Percentiles rank a stretch among this genome's conserved stretches.
Conservation (phyloP, 2,888 invertebrate species). For the Torymus aiolomorphi region DNA sequence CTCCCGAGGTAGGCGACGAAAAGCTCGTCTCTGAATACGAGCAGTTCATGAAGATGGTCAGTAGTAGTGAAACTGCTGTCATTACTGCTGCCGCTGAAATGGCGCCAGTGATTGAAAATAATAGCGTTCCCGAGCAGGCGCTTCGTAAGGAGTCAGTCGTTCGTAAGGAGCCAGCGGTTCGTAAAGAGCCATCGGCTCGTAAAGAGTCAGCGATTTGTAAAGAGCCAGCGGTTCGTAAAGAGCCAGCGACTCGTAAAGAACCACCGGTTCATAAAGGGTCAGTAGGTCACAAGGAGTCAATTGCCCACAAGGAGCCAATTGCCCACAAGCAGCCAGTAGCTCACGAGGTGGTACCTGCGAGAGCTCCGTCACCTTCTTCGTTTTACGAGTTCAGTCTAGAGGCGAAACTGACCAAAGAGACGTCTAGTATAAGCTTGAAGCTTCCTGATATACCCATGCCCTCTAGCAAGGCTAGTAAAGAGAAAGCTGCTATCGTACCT, state of each 20-base stretch:
- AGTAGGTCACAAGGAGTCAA: not conserved
- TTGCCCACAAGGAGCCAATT: not conserved
- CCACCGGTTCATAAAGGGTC: not conserved
- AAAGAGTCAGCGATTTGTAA: too few relatives aligned
- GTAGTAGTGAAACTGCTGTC: not conserved
- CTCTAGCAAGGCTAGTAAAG: conserved; percentile 9
- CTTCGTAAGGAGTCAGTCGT: too few relatives aligned
- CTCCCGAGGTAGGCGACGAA: conserved; percentile 64
- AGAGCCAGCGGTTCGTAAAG: too few relatives aligned
- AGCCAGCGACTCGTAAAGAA: not conserved
- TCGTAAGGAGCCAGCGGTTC: too few relatives aligned
- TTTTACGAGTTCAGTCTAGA: conserved; percentile 66
- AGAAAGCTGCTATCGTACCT: not conserved
- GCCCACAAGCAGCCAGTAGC: not conserved
- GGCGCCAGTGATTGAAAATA: too few relatives aligned
- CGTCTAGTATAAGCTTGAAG: not conserved
- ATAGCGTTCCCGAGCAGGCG: too few relatives aligned
- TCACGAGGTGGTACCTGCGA: not conserved
- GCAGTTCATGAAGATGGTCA: conserved; percentile 78
- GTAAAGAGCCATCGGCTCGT: too few relatives aligned
- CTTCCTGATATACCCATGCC: conserved; percentile 27
- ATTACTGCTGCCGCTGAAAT: too few relatives aligned
- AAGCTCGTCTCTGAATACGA: conserved; percentile 78
- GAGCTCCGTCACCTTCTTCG: conserved; percentile 56
- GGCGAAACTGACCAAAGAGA: conserved; percentile 56